A percentile compares a stretch with the other conserved stretches of the same genome.
Conservation (phyloP, 1,140 invertebrate species). For the Neocloeon triangulifer region DNA sequence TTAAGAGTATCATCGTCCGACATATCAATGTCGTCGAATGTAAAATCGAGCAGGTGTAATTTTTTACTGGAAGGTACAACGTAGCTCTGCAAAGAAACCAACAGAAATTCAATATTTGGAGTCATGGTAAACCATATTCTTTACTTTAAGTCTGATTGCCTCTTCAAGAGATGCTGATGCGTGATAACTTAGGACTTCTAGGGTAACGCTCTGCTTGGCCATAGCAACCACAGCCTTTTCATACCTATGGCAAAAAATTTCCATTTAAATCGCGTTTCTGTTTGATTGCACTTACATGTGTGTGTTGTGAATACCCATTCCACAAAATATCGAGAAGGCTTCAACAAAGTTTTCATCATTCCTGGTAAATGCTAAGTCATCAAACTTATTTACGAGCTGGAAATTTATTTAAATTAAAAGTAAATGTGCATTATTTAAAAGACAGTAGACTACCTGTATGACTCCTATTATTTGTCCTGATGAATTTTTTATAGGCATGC, state of each 20-base stretch:
- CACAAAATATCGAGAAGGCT: conserved; percentile 93
- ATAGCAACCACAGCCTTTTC: conserved; percentile 80
- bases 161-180: conserved; percentile 78
- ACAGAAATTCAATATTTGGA: neutral
- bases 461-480: conserved; percentile 76
- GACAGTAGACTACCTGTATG: conserved; percentile 36
- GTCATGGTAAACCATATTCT: conserved; percentile 14
- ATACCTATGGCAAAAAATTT: conserved; percentile 29
- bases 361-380: conserved; percentile 66
- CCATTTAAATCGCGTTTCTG: neutral
- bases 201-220: conserved; percentile 84
- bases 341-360: conserved; percentile 88
- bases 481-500: conserved; percentile 84
- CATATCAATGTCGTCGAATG: conserved; percentile 69
- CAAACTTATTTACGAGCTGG: conserved; percentile 78
- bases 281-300: conserved; percentile 41
- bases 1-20: conserved; percentile 66
- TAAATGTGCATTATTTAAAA: neutral
- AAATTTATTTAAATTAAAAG: conserved; percentile 9
- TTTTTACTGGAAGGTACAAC: conserved; percentile 62
- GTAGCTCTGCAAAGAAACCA: conserved; percentile 23
- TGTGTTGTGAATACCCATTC: conserved; percentile 93
- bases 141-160: conserved; percentile 57
- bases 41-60: conserved; percentile 60
- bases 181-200: conserved; percentile 91